Percentiles rank a stretch among this genome's conserved stretches.
Conservation (phyloP, 2,113 vertebrate species). For the Hippocampus zosterae region DNA sequence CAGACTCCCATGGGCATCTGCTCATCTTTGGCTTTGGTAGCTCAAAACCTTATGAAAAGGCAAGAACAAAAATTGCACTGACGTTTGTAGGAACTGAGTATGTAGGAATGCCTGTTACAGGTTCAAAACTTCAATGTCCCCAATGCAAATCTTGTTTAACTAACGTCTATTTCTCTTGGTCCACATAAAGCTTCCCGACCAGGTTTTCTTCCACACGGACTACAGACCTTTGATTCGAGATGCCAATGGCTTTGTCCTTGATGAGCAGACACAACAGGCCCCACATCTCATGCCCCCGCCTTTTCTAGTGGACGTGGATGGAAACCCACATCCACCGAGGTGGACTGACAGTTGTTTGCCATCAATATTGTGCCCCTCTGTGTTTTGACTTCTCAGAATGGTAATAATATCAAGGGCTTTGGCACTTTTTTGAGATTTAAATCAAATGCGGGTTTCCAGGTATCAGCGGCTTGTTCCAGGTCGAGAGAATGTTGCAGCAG, state of each 20-base stretch:
- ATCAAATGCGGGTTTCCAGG: constrained; percentile 32
- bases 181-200: constrained; percentile 86
- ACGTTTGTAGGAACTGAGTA: neutral
- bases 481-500: constrained; percentile 86
- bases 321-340: constrained; percentile 91
- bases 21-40: constrained; percentile 94
- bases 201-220: constrained; percentile 99
- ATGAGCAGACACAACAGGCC: constrained; percentile 97
- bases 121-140: neutral
- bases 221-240: constrained; percentile 93
- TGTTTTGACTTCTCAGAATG: neutral
- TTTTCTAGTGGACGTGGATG: constrained; percentile 95
- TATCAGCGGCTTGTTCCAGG: constrained; percentile 93
- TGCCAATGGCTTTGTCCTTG: constrained; percentile 89
- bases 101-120: neutral
- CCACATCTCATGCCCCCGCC: constrained; percentile 98
- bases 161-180: neutral
- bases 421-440: neutral
- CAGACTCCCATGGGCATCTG: constrained; percentile 95
- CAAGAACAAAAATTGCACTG: constrained; percentile 41
- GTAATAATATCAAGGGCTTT: neutral
- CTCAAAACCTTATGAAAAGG: constrained; percentile 91
- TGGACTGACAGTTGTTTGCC: constrained; percentile 40
- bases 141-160: neutral
- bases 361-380: neutral